These are phyloP conservation scores for Gobio occitaniae DNA, from an alignment of 2,797 vertebrate species.

Conservation along the genomic window DNA sequence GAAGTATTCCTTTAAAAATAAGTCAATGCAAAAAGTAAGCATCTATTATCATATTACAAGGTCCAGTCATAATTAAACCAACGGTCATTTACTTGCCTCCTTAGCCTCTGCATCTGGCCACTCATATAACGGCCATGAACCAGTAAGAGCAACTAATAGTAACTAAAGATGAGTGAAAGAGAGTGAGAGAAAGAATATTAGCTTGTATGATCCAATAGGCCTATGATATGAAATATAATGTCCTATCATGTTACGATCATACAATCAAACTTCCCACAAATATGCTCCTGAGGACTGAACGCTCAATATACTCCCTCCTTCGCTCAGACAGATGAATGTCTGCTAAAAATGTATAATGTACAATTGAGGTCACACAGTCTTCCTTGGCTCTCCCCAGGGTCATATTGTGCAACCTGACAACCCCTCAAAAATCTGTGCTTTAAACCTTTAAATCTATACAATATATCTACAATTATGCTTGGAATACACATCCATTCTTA, in stretches of 20 bases:
- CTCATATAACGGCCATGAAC: background rate
- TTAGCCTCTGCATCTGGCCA: background rate
- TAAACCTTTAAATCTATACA: slow-evolving; percentile 12
- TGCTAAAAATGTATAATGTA: background rate
- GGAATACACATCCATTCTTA: slow-evolving; percentile 31
- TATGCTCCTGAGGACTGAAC: background rate
- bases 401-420: background rate
- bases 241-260: background rate
- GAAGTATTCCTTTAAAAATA: background rate
- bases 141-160: background rate
- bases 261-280: background rate
- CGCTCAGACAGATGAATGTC: background rate
- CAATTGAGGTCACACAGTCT: background rate
- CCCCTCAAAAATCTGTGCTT: background rate
- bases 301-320: background rate
- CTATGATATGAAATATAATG: background rate
- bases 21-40: background rate
- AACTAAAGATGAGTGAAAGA: background rate
- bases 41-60: background rate
- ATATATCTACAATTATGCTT: slow-evolving; percentile 26
- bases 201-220: background rate
- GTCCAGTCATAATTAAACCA: background rate
- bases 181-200: background rate
- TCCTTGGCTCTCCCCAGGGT: background rate
- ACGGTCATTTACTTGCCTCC: background rate